Percentiles rank a stretch among this genome's conserved stretches.
phyloP scores from a whole-genome alignment of 2,797 vertebrate genomes.

The Aselliscus stoliczkanus region DNA sequence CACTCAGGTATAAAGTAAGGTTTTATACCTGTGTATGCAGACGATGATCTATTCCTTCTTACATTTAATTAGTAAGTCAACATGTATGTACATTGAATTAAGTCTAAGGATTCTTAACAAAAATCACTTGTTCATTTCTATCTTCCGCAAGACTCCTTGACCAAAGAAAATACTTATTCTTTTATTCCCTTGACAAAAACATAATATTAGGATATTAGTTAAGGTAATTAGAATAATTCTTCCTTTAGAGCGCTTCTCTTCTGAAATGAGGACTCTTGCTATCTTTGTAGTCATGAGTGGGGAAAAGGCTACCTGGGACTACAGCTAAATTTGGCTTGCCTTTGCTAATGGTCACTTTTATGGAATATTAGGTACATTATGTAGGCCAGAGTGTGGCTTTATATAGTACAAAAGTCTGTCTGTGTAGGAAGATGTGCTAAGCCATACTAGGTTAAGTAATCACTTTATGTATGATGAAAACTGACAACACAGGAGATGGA shows the following conservation, averaged over 20 bases:
- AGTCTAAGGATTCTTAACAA: not conserved
- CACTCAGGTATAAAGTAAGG: not conserved
- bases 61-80: not conserved
- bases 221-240: slow-evolving; percentile 36
- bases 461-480: not conserved
- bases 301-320: not conserved
- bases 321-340: slow-evolving; percentile 44
- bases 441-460: not conserved
- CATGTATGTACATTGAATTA: not conserved
- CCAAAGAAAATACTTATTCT: not conserved
- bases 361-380: slow-evolving; percentile 7
- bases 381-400: slow-evolving; percentile 42
- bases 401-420: not conserved
- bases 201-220: slow-evolving; percentile 16
- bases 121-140: not conserved
- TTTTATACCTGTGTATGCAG: not conserved
- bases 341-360: slow-evolving; percentile 50
- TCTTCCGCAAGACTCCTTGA: slow-evolving; percentile 14
- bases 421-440: not conserved
- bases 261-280: slow-evolving; percentile 52
- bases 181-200: slow-evolving; percentile 1
- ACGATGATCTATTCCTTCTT: not conserved
- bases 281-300: not conserved
- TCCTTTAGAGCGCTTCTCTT: slow-evolving; percentile 47
- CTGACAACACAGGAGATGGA: not conserved